Evolutionary conservation across 2,888 invertebrate species (phyloP), one percentile per base, ranked within the genome.

Genomic region (Lamellibrachia satsuma): DNA sequence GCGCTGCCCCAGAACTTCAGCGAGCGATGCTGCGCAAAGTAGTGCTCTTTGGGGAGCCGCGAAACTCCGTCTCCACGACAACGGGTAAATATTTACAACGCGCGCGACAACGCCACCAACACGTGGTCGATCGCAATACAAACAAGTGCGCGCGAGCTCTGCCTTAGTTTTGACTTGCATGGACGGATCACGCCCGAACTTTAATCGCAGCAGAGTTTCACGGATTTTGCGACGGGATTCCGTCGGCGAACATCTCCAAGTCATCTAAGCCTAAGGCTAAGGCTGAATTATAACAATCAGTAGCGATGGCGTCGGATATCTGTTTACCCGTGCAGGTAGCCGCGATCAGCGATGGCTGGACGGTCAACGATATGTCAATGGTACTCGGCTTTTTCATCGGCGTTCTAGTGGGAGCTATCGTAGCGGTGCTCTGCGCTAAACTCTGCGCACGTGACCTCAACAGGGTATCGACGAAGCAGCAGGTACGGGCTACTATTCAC

Each of bases 371-470:
- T 15, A 93, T 94, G 52, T 95, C 96, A 95, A 95, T 95, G 52
- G 95, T 95, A 22, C 94, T 95, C 1, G 96, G 95, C 8, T 95
- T 96, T 93, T 94, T 95, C 91, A 93, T 96, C 7, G 96, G 95
- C 7, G 93, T 96, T 3, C 52, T 95, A n/a, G 91, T 95, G 39
- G 96, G 96, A 57, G 95, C 93, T 9, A 93, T 94, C 3, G 90
- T 96, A n/a, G 94, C 95, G 22, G 94, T 94, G 8, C 91, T 95
- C 15, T 95, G 95, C 92, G 95, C 95, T n/a, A 95, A 94, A 93
- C 94, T 95, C 7, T 96, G 95, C 93, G 91, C 96, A 11, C 93
- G 94, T 91, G 95, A 95, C 91, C 94, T 95, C 93, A 94, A 94
- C 90, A 95, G 95, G 94, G 75, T 22, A 3, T 22, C 15, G 75